Conservation (phyloP, 2,113 vertebrate species). For the Strigops habroptila region DNA sequence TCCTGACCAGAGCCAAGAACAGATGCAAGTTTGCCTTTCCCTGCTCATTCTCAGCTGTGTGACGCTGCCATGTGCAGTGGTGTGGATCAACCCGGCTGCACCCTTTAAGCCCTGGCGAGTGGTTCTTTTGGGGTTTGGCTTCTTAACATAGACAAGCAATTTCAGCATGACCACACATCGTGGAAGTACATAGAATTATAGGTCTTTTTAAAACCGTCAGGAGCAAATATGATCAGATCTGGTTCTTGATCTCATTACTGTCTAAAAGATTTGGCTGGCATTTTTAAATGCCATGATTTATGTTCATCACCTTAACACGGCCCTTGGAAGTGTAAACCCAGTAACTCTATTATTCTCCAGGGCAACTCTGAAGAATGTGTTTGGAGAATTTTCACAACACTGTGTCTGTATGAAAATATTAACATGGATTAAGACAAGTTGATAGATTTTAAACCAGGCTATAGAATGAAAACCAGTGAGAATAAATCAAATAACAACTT, state of each 20-base stretch:
- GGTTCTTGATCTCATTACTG: slow-evolving; percentile 60
- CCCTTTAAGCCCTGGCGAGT: neutral
- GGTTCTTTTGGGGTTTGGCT: neutral
- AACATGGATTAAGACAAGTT: slow-evolving; percentile 51
- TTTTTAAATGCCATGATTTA: slow-evolving; percentile 62
- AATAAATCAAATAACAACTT: slow-evolving; percentile 68
- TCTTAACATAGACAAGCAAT: neutral
- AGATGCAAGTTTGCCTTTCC: neutral
- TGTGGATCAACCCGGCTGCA: neutral
- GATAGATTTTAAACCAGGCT: slow-evolving; percentile 62
- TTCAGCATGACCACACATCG: neutral
- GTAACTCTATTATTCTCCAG: slow-evolving; percentile 56
- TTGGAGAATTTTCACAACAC: slow-evolving; percentile 53
- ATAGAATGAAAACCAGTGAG: slow-evolving; percentile 32
- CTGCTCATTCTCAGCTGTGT: neutral
- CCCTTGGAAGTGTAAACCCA: slow-evolving; percentile 24
- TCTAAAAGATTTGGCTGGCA: slow-evolving; percentile 60
- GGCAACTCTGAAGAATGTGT: slow-evolving; percentile 19
- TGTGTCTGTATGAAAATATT: slow-evolving; percentile 49
- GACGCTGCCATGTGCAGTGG: neutral
- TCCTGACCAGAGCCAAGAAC: neutral
- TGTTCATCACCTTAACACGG: slow-evolving; percentile 49
- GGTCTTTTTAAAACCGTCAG: slow-evolving; percentile 32
- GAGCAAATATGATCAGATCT: slow-evolving; percentile 55
- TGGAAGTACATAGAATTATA: neutral